phyloP scores from a whole-genome alignment of 2,113 vertebrate genomes.

The Rhabdomys dilectus region DNA sequence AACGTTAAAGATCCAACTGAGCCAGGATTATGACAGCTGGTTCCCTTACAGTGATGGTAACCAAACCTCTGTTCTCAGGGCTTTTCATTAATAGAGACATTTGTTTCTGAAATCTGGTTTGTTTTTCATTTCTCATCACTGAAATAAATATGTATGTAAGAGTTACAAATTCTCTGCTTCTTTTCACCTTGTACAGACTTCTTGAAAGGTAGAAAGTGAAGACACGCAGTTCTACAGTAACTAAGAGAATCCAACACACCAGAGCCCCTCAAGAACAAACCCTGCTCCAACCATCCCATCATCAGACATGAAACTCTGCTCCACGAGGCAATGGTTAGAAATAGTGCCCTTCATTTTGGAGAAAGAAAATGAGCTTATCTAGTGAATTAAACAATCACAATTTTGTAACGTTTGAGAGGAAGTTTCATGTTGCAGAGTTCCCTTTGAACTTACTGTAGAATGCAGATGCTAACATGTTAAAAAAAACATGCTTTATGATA shows the following conservation, averaged over 20 bases:
- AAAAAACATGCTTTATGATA: background rate
- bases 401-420: background rate
- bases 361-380: background rate
- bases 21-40: constrained; percentile 63
- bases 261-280: background rate
- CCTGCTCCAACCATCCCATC: background rate
- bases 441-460: background rate
- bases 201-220: background rate
- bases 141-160: background rate
- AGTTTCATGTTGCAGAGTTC: background rate
- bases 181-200: constrained; percentile 19
- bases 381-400: constrained; percentile 18
- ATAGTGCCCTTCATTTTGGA: background rate
- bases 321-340: background rate
- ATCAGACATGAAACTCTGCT: background rate
- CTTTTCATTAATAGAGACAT: constrained; percentile 49
- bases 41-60: constrained; percentile 41
- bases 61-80: constrained; percentile 48
- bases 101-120: constrained; percentile 39
- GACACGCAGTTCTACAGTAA: background rate
- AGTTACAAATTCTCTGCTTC: background rate
- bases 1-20: constrained; percentile 56
- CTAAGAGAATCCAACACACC: background rate
- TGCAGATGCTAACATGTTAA: background rate
- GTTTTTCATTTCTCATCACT: constrained; percentile 46